Conservation (phyloP, 2,797 vertebrate genomes). For the Passerculus sandwichensis region DNA sequence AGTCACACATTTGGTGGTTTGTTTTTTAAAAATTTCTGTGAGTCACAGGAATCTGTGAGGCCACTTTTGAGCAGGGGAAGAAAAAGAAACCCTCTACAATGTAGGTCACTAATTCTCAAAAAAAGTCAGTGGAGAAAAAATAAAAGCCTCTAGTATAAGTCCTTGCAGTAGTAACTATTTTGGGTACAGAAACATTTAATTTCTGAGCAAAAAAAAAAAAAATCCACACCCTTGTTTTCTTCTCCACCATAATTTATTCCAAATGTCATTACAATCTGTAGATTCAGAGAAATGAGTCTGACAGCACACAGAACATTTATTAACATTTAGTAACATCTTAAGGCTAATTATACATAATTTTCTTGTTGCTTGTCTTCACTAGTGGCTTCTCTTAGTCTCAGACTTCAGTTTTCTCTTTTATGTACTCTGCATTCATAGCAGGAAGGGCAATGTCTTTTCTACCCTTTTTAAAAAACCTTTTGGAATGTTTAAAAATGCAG, state of each 20-base stretch:
- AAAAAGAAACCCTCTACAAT: slow-evolving; percentile 25
- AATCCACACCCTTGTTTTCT: background rate
- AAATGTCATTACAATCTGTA: background rate
- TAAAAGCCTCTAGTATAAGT: background rate
- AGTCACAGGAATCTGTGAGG: slow-evolving; percentile 61
- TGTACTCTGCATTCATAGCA: background rate
- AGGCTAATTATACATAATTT: background rate
- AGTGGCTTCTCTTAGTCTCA: background rate
- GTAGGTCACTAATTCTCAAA: slow-evolving; percentile 15
- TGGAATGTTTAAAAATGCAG: background rate
- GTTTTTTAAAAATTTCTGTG: slow-evolving; percentile 57
- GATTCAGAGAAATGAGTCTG: background rate
- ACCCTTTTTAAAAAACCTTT: background rate
- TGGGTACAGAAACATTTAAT: background rate
- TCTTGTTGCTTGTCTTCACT: background rate
- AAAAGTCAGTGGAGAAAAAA: slow-evolving; percentile 26
- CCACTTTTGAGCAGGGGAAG: background rate
- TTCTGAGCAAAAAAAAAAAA: background rate
- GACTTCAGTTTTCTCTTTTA: background rate
- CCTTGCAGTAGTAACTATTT: background rate
- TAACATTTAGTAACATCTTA: background rate
- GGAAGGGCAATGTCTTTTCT: background rate
- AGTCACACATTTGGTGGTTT: slow-evolving; percentile 61
- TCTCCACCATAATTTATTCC: background rate
- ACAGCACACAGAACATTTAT: background rate